Evolutionary conservation across 92 coral and sea anemone genomes (phyloP), one percentile per base, ranked within the genome.

Genomic region (Porites divaricata): DNA sequence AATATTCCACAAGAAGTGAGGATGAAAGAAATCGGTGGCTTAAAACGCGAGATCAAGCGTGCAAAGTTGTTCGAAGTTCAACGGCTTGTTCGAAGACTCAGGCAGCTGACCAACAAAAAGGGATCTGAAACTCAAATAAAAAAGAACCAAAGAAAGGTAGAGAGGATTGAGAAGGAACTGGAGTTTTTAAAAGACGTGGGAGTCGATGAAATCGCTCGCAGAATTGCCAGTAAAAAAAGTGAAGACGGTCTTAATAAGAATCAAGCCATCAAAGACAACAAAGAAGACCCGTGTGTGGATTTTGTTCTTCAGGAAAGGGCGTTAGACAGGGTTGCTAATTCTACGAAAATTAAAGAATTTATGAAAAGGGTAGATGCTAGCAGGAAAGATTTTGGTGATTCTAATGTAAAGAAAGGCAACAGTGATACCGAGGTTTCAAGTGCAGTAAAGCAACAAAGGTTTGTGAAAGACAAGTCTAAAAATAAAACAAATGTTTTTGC

Each of bases 41-140:
- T 94, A 21, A 91, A 89, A 67, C 86, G 78, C 83, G 90, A 89
- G 81, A 73, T 97, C 16, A 91, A 92, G 54, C 90, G 87, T 58
- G 98, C 98, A 9, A 95, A 89, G 67, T 50, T 93, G 67, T 97
- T 91, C 57, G 98, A 90, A 75, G 62, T 93, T 13, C 94, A 93
- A 11, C 92, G 98, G 19, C 89, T 89, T 12, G 91, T 92, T 8
- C 88, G 95, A 17, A 83, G 94, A 87, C 83, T 97, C 28, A 88
- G 87, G 28, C 92, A 91, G 81, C 79, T 95, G 23, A 79, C 79
- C 14, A 89, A 84, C 65, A 97, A 91, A 88, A 93, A 93, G 72
- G 98, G 97, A 2, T 87, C 95, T 7, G 89, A 79, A 2, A 81
- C 84, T 45, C 97, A 97, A 59, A 51, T 95, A 12, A 74, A 89